Evolutionary conservation across 1,140 invertebrate species (phyloP).

Genomic region (Zaprionus ghesquierei): DNA sequence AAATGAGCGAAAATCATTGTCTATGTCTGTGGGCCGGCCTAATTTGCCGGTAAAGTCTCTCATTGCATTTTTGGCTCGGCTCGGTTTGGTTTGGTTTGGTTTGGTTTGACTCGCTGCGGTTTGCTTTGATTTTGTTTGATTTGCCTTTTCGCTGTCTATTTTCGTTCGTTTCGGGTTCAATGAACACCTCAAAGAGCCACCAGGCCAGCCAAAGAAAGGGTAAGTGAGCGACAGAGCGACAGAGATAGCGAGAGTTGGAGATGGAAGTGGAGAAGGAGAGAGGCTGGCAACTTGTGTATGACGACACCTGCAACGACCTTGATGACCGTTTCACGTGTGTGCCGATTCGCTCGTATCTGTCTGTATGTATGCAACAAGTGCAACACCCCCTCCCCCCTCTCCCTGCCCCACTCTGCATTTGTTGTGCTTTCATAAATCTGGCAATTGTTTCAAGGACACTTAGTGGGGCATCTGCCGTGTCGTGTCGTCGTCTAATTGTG

Average conservation of each 20-base stretch:
- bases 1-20: constrained; percentile 49
- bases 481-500: constrained; percentile 8
- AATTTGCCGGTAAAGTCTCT: constrained; percentile 29
- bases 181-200: constrained; percentile 12
- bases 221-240: background rate
- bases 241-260: background rate
- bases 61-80: constrained; percentile 3
- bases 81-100: background rate
- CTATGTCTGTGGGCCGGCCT: constrained; percentile 39
- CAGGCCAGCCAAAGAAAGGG: background rate
- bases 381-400: background rate
- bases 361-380: constrained; percentile 15
- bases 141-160: constrained; percentile 7
- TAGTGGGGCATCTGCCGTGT: constrained; percentile 19
- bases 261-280: background rate
- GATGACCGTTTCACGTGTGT: background rate
- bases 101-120: background rate
- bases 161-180: constrained; percentile 33
- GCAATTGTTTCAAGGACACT: constrained; percentile 50
- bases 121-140: constrained; percentile 15
- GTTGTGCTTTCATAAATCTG: constrained; percentile 18
- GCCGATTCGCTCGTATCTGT: background rate
- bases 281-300: background rate
- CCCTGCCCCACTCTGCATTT: background rate
- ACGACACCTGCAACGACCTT: constrained; percentile 22